These are phyloP conservation scores for Erebia palarica DNA, from an alignment of 2,888 invertebrate genomes.

Conservation along the genomic window DNA sequence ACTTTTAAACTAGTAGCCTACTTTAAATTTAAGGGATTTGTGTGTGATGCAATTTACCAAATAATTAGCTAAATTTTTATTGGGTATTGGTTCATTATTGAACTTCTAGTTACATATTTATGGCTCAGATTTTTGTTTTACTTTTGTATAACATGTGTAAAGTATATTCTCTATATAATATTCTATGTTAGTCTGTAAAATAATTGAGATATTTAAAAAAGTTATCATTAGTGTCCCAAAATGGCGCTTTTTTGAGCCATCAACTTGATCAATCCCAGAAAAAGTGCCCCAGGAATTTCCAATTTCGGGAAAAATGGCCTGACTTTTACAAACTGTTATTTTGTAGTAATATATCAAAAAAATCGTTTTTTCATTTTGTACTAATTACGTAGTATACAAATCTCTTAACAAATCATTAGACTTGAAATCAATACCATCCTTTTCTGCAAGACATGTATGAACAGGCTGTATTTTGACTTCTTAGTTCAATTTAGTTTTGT, in stretches of 20 bases:
- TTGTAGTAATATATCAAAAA: background rate
- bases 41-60: no score
- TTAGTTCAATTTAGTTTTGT: background rate
- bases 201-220: background rate
- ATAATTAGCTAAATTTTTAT: no score
- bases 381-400: background rate
- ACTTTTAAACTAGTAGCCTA: no score
- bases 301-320: background rate
- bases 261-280: background rate
- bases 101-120: no score
- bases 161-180: background rate
- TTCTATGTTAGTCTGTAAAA: slow-evolving; percentile 9
- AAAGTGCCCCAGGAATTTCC: background rate
- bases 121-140: background rate
- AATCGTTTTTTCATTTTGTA: background rate
- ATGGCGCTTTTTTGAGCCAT: background rate
- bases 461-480: background rate
- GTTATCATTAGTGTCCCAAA: background rate
- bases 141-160: background rate
- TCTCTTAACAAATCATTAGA: background rate
- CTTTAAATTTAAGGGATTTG: no score
- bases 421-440: background rate
- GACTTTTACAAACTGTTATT: background rate
- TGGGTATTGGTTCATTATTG: no score
- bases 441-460: background rate